A percentile compares a stretch with the other conserved stretches of the same genome.
These are phyloP conservation scores for Nasonia oneida DNA, from an alignment of 2,888 invertebrate genomes.

Conservation along the genomic window DNA sequence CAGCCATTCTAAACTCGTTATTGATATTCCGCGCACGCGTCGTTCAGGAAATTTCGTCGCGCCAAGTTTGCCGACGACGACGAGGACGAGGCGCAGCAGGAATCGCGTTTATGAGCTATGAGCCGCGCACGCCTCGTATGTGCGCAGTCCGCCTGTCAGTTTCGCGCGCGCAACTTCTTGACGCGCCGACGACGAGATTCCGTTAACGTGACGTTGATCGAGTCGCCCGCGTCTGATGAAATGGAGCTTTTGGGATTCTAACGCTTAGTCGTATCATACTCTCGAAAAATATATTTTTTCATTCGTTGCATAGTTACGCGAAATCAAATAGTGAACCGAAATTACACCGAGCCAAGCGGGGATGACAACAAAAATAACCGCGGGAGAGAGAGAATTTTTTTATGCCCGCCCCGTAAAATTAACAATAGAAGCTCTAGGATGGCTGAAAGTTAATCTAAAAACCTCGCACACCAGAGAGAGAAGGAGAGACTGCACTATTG, in stretches of 20 bases:
- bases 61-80: slow-evolving; percentile 18
- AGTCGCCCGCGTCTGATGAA: not conserved
- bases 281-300: not conserved
- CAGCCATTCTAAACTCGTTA: slow-evolving; percentile 23
- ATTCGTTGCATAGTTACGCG: not conserved
- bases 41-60: slow-evolving; percentile 46
- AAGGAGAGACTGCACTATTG: not conserved
- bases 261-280: not conserved
- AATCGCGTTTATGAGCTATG: slow-evolving; percentile 35
- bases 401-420: slow-evolving; percentile 35
- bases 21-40: slow-evolving; percentile 43
- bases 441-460: slow-evolving; percentile 48
- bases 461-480: not conserved
- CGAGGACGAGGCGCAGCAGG: not conserved
- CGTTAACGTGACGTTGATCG: slow-evolving; percentile 44
- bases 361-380: not conserved
- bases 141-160: not conserved
- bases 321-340: not conserved
- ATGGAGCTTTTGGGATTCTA: slow-evolving; percentile 30
- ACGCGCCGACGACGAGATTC: not conserved
- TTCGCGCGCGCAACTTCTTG: not conserved
- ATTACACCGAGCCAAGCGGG: not conserved
- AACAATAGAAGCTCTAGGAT: slow-evolving; percentile 40
- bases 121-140: not conserved
- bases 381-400: not conserved